phyloP scores from a whole-genome alignment of 1,140 invertebrate species.

The Battus philenor region DNA sequence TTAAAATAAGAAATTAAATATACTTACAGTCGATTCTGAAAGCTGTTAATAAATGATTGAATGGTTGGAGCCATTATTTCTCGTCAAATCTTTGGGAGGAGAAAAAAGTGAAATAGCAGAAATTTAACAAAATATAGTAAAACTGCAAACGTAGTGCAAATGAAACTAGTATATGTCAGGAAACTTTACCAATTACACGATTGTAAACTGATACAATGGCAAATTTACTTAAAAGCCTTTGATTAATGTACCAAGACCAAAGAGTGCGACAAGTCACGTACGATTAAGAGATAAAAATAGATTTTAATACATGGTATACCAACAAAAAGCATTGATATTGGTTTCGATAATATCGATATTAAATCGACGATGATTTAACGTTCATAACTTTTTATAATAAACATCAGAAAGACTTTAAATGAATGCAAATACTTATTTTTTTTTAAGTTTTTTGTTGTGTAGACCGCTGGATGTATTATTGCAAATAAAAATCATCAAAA shows the following conservation, averaged over 20 bases:
- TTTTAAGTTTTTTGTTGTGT: too few species aligned
- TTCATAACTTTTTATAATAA: too few species aligned
- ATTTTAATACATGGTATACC: too few species aligned
- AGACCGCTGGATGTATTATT: too few species aligned
- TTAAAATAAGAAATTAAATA: too few species aligned
- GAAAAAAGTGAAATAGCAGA: too few species aligned
- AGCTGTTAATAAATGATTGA: conserved; percentile 61
- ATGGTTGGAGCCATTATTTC: conserved; percentile 57
- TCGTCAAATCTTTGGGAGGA: too few species aligned
- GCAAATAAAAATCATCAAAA: too few species aligned
- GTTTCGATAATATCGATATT: not conserved
- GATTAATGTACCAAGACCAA: not conserved
- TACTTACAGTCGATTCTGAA: conserved; percentile 70
- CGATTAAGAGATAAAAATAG: too few species aligned
- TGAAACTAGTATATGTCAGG: not conserved
- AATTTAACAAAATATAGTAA: not conserved
- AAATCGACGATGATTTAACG: not conserved
- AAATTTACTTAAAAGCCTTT: not conserved
- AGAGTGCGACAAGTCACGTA: not conserved
- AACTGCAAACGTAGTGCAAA: not conserved
- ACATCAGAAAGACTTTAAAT: too few species aligned
- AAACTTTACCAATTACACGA: not conserved
- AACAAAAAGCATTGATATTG: too few species aligned
- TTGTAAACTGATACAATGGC: conserved; percentile 9
- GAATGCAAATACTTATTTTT: too few species aligned